These are phyloP conservation scores for Caenorhabditis doughertyi DNA, from an alignment of 2,888 invertebrate species.

Conservation along the genomic window DNA sequence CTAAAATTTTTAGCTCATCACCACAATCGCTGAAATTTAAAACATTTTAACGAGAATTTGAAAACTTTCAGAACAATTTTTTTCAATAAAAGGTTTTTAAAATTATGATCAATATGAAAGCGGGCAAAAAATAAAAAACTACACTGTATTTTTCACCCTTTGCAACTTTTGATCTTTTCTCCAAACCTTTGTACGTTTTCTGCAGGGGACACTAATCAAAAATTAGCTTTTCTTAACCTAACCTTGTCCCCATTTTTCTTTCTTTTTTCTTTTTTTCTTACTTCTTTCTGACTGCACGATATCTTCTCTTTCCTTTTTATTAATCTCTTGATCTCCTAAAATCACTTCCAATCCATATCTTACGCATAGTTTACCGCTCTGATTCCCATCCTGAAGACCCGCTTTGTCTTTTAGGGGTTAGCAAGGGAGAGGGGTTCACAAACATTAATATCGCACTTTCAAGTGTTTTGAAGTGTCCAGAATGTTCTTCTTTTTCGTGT, in stretches of 20 bases:
- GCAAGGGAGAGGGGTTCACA: slow-evolving; percentile 3
- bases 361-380: slow-evolving; percentile 33
- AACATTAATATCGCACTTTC: slow-evolving; percentile 5
- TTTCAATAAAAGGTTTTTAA: too few species aligned
- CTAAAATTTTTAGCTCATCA: too few species aligned
- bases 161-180: not conserved
- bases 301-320: not conserved
- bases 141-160: not conserved
- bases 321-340: not conserved
- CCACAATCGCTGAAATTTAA: too few species aligned
- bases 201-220: not conserved
- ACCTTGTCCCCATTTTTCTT: not conserved
- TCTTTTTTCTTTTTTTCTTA: too few species aligned
- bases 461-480: not conserved
- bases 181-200: too few species aligned
- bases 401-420: not conserved
- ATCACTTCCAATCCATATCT: not conserved
- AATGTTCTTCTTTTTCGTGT: not conserved
- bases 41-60: too few species aligned
- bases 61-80: too few species aligned
- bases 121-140: too few species aligned
- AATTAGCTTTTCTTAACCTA: not conserved
- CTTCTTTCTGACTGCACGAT: too few species aligned
- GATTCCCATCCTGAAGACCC: slow-evolving; percentile 35
- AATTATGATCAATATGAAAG: too few species aligned